These are phyloP conservation scores for Glomeris maerens DNA, from an alignment of 1,140 invertebrate species.

Conservation along the genomic window DNA sequence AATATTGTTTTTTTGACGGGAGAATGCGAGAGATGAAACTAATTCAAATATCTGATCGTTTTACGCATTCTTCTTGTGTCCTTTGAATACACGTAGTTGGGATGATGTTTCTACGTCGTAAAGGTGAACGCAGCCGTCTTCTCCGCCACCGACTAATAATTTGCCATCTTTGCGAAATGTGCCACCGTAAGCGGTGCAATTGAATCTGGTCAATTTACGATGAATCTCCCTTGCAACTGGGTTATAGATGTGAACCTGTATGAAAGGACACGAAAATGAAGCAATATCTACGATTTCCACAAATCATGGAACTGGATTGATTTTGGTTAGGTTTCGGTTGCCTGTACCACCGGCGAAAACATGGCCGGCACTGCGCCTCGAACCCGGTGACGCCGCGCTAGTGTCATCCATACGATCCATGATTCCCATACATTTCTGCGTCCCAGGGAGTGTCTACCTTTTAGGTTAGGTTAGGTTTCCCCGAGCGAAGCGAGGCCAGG, in stretches of 20 bases:
- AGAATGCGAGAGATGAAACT: slow-evolving; percentile 5
- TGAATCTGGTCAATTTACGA: slow-evolving; percentile 73
- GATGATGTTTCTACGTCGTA: slow-evolving; percentile 73
- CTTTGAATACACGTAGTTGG: slow-evolving; percentile 53
- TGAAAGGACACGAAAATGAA: slow-evolving; percentile 9
- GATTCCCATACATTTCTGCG: neutral
- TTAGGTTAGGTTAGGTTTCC: too few relatives aligned
- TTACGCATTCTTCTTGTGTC: slow-evolving; percentile 41
- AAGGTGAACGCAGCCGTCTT: slow-evolving; percentile 69
- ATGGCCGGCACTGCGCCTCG: neutral
- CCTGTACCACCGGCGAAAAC: too few relatives aligned
- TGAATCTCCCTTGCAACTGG: slow-evolving; percentile 66
- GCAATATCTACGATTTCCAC: slow-evolving; percentile 5
- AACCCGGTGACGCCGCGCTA: neutral
- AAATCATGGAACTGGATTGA: neutral
- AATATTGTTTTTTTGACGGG: too few relatives aligned
- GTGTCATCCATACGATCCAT: slow-evolving; percentile 2
- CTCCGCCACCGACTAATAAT: slow-evolving; percentile 69
- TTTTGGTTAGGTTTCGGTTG: neutral
- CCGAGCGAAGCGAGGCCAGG: too few relatives aligned
- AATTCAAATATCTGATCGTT: slow-evolving; percentile 10
- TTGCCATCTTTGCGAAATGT: slow-evolving; percentile 71
- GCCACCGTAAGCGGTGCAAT: slow-evolving; percentile 70
- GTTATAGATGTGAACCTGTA: slow-evolving; percentile 69
- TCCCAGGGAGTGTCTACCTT: too few relatives aligned